phyloP scores from a whole-genome alignment of 2,113 vertebrate species.

The Megaptera novaeangliae region DNA sequence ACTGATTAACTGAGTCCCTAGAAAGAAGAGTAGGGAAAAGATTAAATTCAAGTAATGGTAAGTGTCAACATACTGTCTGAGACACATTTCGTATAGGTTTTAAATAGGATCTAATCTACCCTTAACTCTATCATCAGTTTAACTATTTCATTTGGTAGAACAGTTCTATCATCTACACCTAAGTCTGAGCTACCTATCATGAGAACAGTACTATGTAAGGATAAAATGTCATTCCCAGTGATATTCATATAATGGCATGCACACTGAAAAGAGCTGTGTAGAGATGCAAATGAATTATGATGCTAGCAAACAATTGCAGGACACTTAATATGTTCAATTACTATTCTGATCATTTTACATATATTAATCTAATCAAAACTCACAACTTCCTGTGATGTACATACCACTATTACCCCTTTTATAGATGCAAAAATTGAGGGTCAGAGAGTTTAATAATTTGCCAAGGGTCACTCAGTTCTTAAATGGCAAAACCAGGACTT shows the following conservation, averaged over 20 bases:
- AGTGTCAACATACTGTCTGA: background rate
- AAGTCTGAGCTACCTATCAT: background rate
- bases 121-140: background rate
- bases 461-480: background rate
- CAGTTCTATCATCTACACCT: background rate
- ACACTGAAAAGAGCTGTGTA: background rate
- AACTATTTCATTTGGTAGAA: background rate
- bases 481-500: background rate
- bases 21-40: background rate
- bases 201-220: background rate
- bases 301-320: background rate
- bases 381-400: background rate
- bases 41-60: background rate
- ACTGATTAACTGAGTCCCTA: background rate
- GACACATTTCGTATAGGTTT: background rate
- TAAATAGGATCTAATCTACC: background rate
- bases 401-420: background rate
- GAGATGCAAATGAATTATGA: background rate
- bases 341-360: background rate
- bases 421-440: background rate
- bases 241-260: background rate
- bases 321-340: background rate
- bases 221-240: background rate
- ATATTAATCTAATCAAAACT: background rate
- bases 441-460: background rate